Conservation (phyloP, 2,797 vertebrate genomes). For the Paratrypauchen microcephalus region DNA sequence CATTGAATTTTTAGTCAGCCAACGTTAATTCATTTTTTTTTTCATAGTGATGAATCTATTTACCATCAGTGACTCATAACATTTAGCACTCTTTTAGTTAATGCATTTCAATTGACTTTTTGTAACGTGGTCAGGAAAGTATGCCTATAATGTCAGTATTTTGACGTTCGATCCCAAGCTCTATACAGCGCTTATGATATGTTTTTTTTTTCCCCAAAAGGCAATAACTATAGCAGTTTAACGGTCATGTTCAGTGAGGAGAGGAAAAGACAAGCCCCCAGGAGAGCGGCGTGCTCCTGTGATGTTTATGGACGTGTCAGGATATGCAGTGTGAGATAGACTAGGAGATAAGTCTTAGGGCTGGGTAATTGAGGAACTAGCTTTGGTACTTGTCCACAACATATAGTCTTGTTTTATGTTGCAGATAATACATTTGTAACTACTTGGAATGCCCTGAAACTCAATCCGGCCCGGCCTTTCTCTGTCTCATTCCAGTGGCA, state of each 20-base stretch:
- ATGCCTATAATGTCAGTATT: no score
- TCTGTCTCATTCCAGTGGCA: conserved; percentile 43
- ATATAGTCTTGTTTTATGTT: conserved; percentile 26
- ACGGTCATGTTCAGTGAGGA: conserved; percentile 35
- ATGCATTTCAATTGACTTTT: no score
- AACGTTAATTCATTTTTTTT: no score
- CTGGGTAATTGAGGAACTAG: conserved; percentile 4
- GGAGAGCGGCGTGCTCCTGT: conserved; percentile 51
- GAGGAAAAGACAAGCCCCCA: conserved; percentile 60
- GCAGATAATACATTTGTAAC: conserved; percentile 22
- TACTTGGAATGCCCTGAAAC: conserved; percentile 23
- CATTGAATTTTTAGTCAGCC: no score
- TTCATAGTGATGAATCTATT: no score
- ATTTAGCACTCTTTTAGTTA: no score
- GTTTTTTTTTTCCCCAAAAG: background rate
- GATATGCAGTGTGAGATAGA: conserved; percentile 29
- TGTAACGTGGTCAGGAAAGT: no score
- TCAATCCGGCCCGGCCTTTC: conserved; percentile 2
- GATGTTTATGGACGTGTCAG: conserved; percentile 63
- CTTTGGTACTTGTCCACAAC: conserved; percentile 27
- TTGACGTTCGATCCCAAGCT: no score
- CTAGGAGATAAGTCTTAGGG: conserved; percentile 5
- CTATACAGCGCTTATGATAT: background rate
- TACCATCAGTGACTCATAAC: no score
- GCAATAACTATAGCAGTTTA: conserved; percentile 45